Conservation (phyloP, 2,888 invertebrate species). For the Limenitis camilla region DNA sequence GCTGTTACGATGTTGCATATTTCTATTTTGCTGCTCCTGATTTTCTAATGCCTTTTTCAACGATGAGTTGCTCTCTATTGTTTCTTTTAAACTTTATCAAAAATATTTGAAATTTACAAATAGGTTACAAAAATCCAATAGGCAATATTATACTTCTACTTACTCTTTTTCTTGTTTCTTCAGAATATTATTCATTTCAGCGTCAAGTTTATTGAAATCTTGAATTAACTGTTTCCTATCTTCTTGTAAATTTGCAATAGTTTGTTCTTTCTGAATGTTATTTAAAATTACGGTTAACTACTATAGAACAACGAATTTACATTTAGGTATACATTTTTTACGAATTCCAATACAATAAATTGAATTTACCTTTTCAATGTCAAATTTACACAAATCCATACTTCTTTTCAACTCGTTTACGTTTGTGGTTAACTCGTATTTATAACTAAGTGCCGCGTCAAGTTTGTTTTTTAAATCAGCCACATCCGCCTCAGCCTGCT, state of each 20-base stretch:
- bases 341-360: background rate
- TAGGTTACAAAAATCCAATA: background rate
- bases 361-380: slow-evolving; percentile 28
- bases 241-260: slow-evolving; percentile 26
- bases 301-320: slow-evolving; percentile 21
- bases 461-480: slow-evolving; percentile 25
- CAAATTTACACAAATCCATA: slow-evolving; percentile 26
- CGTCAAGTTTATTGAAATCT: slow-evolving; percentile 30
- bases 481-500: slow-evolving; percentile 32
- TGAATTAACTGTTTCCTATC: slow-evolving; percentile 34
- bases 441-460: slow-evolving; percentile 18
- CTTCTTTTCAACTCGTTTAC: slow-evolving; percentile 28
- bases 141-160: slow-evolving; percentile 9
- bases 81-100: slow-evolving; percentile 31
- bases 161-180: slow-evolving; percentile 35
- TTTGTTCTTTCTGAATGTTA: slow-evolving; percentile 39
- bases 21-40: slow-evolving; percentile 34
- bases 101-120: background rate
- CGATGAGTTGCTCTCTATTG: slow-evolving; percentile 27
- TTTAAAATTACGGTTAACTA: no score
- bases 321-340: background rate
- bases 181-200: slow-evolving; percentile 29
- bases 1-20: slow-evolving; percentile 31
- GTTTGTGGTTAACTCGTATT: slow-evolving; percentile 27
- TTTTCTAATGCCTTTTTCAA: slow-evolving; percentile 35